A percentile compares a stretch with the other conserved stretches of the same genome.
phyloP scores from a whole-genome alignment of 1,140 invertebrate genomes.

The Lasioglossum albipes region DNA sequence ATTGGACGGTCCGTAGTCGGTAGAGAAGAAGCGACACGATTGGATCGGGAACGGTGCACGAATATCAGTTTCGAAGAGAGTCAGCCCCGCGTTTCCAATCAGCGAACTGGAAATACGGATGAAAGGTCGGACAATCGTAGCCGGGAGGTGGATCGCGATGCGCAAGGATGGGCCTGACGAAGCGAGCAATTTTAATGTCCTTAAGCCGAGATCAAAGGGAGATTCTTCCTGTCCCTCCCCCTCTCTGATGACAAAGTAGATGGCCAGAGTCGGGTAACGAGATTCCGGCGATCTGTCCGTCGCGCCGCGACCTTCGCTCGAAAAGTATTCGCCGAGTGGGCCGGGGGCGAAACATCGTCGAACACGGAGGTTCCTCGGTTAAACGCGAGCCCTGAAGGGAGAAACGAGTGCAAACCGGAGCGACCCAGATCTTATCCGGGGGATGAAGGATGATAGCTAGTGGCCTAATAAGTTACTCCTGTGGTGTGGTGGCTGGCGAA shows the following conservation, averaged over 20 bases:
- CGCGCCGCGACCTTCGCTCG: background rate
- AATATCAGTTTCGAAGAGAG: background rate
- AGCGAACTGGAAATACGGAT: constrained; percentile 14
- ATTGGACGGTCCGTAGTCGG: background rate
- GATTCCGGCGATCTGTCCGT: constrained; percentile 7
- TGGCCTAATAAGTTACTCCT: constrained; percentile 6
- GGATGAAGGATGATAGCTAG: constrained; percentile 18
- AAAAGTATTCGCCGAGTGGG: constrained; percentile 1
- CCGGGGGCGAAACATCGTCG: background rate
- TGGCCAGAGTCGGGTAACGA: constrained; percentile 19
- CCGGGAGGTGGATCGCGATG: background rate
- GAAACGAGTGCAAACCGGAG: background rate
- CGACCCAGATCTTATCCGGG: background rate
- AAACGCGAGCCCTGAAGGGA: background rate
- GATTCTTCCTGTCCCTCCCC: background rate
- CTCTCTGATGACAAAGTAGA: constrained; percentile 23
- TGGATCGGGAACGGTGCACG: background rate
- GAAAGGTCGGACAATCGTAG: constrained; percentile 11
- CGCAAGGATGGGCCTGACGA: constrained; percentile 15
- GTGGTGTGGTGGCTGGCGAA: background rate
- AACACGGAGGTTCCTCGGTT: background rate
- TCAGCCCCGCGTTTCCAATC: constrained; percentile 6
- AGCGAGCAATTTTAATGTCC: constrained; percentile 41
- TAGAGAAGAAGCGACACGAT: background rate
- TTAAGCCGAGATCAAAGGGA: constrained; percentile 33